These are phyloP conservation scores for Bombus cullumanus DNA, from an alignment of 1,140 invertebrate genomes.

Conservation along the genomic window DNA sequence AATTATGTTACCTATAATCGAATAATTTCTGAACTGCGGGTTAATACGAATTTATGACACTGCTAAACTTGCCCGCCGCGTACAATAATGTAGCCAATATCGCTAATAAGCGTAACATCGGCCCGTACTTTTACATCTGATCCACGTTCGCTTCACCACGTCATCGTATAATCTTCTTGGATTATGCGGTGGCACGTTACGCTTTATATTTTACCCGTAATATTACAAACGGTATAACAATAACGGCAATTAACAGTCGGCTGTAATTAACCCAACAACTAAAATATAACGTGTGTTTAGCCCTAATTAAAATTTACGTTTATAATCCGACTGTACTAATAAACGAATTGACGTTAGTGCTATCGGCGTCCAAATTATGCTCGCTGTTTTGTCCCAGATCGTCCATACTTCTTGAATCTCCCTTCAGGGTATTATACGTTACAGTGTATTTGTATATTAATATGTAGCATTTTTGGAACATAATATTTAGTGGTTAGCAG, in stretches of 20 bases:
- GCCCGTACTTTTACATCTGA: constrained; percentile 6
- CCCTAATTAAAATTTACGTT: neutral
- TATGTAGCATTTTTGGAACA: neutral
- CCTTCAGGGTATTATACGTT: neutral
- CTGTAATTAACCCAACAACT: neutral
- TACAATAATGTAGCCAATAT: neutral
- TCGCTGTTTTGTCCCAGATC: neutral
- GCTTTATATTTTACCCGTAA: constrained; percentile 10
- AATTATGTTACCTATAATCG: neutral
- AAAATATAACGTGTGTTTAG: neutral
- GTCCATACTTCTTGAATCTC: neutral
- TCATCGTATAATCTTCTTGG: constrained; percentile 24
- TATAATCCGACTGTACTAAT: neutral
- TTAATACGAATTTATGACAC: neutral
- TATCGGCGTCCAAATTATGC: neutral
- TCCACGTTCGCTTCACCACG: constrained; percentile 8
- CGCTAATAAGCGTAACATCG: constrained; percentile 7
- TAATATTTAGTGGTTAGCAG: neutral
- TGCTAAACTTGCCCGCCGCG: neutral
- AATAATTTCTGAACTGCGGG: neutral
- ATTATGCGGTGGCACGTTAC: neutral
- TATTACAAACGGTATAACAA: neutral
- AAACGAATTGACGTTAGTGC: neutral
- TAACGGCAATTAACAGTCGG: neutral
- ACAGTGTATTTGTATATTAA: neutral